Evolutionary conservation across 2,113 vertebrate species (phyloP).

Genomic region (Tautogolabrus adspersus): DNA sequence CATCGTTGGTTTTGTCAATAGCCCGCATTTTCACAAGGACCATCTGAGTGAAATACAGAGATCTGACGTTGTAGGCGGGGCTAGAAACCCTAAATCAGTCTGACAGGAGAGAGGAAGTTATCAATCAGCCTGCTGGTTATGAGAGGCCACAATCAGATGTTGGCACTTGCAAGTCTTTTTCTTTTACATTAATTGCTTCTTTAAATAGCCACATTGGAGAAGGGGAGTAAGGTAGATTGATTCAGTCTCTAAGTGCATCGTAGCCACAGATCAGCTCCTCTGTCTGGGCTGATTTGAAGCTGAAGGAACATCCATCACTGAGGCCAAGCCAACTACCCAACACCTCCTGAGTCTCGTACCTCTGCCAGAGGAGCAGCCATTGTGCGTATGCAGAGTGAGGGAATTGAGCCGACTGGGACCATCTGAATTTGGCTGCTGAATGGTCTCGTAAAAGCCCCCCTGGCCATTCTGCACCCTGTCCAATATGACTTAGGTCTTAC

Average conservation of each 20-base stretch:
- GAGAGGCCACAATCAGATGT: slow-evolving; percentile 48
- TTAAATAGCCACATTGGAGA: slow-evolving; percentile 57
- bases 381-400: slow-evolving; percentile 4
- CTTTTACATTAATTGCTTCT: slow-evolving; percentile 78
- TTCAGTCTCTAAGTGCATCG: slow-evolving; percentile 49
- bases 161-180: slow-evolving; percentile 67
- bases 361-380: slow-evolving; percentile 22
- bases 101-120: slow-evolving; percentile 66
- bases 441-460: slow-evolving; percentile 28
- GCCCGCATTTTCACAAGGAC: slow-evolving; percentile 43
- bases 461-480: not conserved
- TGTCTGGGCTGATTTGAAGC: slow-evolving; percentile 62
- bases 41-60: slow-evolving; percentile 68
- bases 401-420: slow-evolving; percentile 43
- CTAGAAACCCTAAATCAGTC: slow-evolving; percentile 75
- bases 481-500: not conserved
- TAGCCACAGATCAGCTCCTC: slow-evolving; percentile 42
- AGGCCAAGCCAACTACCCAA: slow-evolving; percentile 13
- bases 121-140: slow-evolving; percentile 69
- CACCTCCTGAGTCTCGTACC: slow-evolving; percentile 13
- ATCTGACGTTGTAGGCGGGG: slow-evolving; percentile 54
- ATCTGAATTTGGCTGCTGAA: slow-evolving; percentile 25
- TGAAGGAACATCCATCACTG: slow-evolving; percentile 58
- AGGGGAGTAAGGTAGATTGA: slow-evolving; percentile 43
- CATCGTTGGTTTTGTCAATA: slow-evolving; percentile 65